Evolutionary conservation across 1,140 invertebrate genomes (phyloP).

Genomic region (Brevipalpus yothersi): DNA sequence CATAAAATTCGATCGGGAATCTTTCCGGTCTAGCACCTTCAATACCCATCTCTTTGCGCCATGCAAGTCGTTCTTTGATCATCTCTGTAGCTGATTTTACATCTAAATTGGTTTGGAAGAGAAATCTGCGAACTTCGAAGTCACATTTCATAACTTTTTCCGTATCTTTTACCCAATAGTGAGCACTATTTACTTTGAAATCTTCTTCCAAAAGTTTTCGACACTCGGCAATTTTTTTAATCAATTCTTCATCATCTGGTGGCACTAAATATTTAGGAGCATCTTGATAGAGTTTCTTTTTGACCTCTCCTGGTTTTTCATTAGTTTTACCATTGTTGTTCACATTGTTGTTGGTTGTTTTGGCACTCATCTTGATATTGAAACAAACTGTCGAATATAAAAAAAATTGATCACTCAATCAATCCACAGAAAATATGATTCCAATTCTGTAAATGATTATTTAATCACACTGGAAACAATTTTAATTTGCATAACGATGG

Average conservation of each 20-base stretch:
- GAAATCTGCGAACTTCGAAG: background rate
- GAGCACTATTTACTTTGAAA: background rate
- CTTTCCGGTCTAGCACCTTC: background rate
- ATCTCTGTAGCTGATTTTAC: background rate
- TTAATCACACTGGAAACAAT: too few relatives aligned
- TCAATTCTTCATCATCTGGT: background rate
- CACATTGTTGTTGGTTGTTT: too few relatives aligned
- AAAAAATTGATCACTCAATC: too few relatives aligned
- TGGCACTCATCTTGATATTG: too few relatives aligned
- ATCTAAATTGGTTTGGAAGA: background rate
- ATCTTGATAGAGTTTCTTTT: background rate
- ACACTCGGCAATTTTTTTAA: background rate
- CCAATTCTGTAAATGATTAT: too few relatives aligned
- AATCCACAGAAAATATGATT: too few relatives aligned
- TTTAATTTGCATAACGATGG: too few relatives aligned
- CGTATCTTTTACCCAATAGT: background rate
- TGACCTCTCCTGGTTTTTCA: too few relatives aligned
- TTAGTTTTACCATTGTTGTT: too few relatives aligned
- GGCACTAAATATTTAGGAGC: background rate
- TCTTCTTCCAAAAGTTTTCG: background rate
- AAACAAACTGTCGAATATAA: too few relatives aligned
- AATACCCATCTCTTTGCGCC: background rate
- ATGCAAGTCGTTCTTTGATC: background rate
- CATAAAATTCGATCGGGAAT: conserved; percentile 2
- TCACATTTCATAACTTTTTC: background rate